Evolutionary conservation across 1,140 invertebrate genomes (phyloP).

Genomic region (Charaxes varanes): DNA sequence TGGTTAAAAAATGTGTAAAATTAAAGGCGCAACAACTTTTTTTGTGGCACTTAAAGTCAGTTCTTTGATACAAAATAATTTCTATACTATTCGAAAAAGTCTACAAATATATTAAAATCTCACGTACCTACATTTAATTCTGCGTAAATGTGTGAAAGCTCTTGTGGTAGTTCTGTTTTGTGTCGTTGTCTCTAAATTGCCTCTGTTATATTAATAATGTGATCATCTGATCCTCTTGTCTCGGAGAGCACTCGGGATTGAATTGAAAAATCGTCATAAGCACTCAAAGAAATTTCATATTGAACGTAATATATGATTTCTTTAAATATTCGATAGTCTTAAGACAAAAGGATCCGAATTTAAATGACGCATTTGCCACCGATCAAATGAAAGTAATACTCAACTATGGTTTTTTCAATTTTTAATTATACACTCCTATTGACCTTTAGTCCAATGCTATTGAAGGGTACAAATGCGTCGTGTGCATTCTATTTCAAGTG

Average conservation of each 20-base stretch:
- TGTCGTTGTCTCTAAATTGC: conserved; percentile 40
- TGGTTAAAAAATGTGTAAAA: conserved; percentile 17
- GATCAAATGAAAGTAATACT: not conserved
- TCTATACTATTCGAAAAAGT: conserved; percentile 32
- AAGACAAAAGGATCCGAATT: conserved; percentile 6
- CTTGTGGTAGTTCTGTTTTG: conserved; percentile 30
- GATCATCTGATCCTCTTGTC: conserved; percentile 5
- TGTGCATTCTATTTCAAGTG: conserved; percentile 17
- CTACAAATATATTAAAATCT: conserved; percentile 25
- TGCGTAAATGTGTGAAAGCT: conserved; percentile 31
- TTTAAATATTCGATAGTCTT: conserved; percentile 5
- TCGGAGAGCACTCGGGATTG: too few species aligned
- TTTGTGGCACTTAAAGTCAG: conserved; percentile 35
- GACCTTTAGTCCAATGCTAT: not conserved
- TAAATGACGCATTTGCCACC: conserved; percentile 8
- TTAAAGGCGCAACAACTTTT: conserved; percentile 23
- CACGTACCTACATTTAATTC: conserved; percentile 18
- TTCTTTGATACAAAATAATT: conserved; percentile 30
- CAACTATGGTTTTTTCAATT: not conserved
- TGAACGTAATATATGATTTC: conserved; percentile 3
- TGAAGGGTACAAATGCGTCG: conserved; percentile 14
- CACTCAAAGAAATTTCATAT: not conserved
- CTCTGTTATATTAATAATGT: conserved; percentile 10
- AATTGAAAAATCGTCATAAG: conserved; percentile 1
- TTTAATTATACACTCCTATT: not conserved